phyloP scores from a whole-genome alignment of 2,113 vertebrate genomes.

The Catharus bicknelli region DNA sequence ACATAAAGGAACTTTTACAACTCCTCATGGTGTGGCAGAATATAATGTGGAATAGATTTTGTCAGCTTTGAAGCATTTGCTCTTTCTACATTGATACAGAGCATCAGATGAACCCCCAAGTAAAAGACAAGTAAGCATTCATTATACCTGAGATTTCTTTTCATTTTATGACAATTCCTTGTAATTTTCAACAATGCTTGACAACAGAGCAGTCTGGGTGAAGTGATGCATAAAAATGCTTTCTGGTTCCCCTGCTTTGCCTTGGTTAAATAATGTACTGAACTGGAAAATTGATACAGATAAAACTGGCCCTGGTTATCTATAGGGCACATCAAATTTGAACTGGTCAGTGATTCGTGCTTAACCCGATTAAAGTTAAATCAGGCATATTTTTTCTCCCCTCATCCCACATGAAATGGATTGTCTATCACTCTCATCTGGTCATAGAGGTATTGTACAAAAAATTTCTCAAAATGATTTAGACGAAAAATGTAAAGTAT shows the following conservation, averaged over 20 bases:
- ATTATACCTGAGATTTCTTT: neutral
- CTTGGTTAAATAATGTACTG: constrained; percentile 52
- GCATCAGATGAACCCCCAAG: neutral
- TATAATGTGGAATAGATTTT: neutral
- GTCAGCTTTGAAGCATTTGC: neutral
- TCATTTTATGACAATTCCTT: constrained; percentile 5
- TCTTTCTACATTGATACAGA: neutral
- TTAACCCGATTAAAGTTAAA: constrained; percentile 56
- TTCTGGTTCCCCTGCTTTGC: neutral
- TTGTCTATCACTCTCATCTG: neutral
- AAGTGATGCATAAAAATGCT: neutral
- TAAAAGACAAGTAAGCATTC: neutral
- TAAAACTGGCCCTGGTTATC: constrained; percentile 39
- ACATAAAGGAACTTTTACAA: neutral
- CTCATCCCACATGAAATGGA: neutral
- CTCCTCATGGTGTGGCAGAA: neutral
- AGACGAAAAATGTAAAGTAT: neutral
- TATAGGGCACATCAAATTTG: neutral
- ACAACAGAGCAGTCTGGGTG: neutral
- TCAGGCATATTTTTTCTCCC: neutral
- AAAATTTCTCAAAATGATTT: neutral
- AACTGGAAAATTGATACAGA: constrained; percentile 65
- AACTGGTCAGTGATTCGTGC: constrained; percentile 27
- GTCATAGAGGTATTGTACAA: neutral
- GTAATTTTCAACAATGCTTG: constrained; percentile 39